phyloP scores from a whole-genome alignment of 2,797 vertebrate genomes.

The Sphaeramia orbicularis region DNA sequence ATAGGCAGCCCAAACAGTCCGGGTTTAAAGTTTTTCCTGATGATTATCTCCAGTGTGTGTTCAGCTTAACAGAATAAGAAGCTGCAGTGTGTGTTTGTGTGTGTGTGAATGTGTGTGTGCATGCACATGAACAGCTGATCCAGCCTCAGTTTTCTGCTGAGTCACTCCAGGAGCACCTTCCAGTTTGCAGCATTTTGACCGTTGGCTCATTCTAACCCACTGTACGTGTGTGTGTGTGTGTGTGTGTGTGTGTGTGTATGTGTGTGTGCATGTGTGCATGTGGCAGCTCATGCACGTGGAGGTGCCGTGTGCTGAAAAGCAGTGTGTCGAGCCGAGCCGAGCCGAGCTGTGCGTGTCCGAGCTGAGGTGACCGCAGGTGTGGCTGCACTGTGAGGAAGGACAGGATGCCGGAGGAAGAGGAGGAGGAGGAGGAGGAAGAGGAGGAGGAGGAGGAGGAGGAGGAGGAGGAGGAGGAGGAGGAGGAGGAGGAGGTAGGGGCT shows the following conservation, averaged over 20 bases:
- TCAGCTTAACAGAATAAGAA: not conserved
- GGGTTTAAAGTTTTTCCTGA: not conserved
- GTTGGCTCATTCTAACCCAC: no score
- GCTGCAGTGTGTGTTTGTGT: not conserved
- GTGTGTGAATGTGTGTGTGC: no score
- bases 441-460: conserved; percentile 11
- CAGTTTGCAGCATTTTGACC: no score
- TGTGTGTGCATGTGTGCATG: conserved; percentile 42
- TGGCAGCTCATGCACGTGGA: conserved; percentile 74
- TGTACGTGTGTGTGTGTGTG: conserved; percentile 17
- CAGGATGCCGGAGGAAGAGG: conserved; percentile 39
- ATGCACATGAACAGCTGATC: no score
- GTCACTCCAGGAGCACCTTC: no score
- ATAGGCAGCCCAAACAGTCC: conserved; percentile 58
- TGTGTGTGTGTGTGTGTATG: conserved; percentile 27
- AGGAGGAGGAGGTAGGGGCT: no score
- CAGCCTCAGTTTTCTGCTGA: no score
- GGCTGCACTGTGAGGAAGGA: conserved; percentile 69
- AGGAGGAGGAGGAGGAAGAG: conserved; percentile 25
- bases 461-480: no score
- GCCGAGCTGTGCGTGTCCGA: conserved; percentile 35
- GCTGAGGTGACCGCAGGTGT: conserved; percentile 50
- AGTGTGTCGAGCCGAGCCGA: conserved; percentile 51
- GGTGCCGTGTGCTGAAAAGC: conserved; percentile 70
- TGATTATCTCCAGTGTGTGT: no score